A percentile compares a stretch with the other conserved stretches of the same genome.
These are phyloP conservation scores for Arge pagana DNA, from an alignment of 2,888 invertebrate genomes.

Conservation along the genomic window DNA sequence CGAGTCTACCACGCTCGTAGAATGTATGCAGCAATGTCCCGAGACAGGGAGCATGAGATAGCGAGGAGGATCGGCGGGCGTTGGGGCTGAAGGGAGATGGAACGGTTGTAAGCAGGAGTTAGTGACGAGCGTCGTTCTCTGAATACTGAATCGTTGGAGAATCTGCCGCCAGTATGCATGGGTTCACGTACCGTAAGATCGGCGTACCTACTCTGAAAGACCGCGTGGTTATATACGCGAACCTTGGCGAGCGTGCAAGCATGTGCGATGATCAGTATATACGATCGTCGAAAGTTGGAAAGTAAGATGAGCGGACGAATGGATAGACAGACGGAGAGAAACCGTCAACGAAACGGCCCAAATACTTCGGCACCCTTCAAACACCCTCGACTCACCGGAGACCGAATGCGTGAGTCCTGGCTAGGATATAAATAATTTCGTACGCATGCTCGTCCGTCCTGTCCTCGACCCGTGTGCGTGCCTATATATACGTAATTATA, in stretches of 20 bases:
- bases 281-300: too few relatives aligned
- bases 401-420: background rate
- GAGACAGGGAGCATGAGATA: background rate
- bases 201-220: too few relatives aligned
- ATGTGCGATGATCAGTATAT: too few relatives aligned
- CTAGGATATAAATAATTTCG: constrained; percentile 46
- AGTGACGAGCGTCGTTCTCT: constrained; percentile 19
- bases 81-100: constrained; percentile 29
- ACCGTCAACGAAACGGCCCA: constrained; percentile 41
- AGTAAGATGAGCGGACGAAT: constrained; percentile 4
- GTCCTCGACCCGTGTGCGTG: background rate
- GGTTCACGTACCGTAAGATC: too few relatives aligned
- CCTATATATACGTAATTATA: background rate
- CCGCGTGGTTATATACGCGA: too few relatives aligned
- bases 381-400: constrained; percentile 10
- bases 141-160: constrained; percentile 22
- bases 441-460: constrained; percentile 25
- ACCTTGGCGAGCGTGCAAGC: too few relatives aligned
- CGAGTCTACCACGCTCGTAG: constrained; percentile 14
- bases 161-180: too few relatives aligned
- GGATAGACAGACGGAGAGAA: constrained; percentile 15
- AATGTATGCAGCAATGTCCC: constrained; percentile 20
- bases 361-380: constrained; percentile 35
- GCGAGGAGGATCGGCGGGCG: background rate
- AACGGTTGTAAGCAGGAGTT: constrained; percentile 26